phyloP scores from a whole-genome alignment of 1,140 invertebrate genomes.

The Lerema accius region DNA sequence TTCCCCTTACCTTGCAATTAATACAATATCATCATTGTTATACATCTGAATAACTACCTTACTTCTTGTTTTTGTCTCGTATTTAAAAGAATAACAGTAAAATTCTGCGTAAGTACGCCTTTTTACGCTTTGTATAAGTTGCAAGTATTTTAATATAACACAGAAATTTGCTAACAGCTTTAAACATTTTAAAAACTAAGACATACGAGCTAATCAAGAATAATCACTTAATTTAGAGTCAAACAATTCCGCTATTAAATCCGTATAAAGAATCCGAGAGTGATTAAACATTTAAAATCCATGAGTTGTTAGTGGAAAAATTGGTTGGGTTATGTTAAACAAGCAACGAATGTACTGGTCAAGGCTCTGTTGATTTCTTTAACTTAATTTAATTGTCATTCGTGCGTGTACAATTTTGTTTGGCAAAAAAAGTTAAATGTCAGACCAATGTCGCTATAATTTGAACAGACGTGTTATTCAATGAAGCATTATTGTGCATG shows the following conservation, averaged over 20 bases:
- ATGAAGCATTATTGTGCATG: background rate
- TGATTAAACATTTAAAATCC: too few relatives aligned
- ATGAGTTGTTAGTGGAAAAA: conserved; percentile 8
- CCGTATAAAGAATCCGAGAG: too few relatives aligned
- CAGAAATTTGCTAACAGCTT: too few relatives aligned
- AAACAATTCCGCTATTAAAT: background rate
- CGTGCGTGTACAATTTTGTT: conserved; percentile 5
- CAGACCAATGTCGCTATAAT: background rate
- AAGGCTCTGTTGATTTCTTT: conserved; percentile 9
- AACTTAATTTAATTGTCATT: conserved; percentile 22
- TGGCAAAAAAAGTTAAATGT: background rate
- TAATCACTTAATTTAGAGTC: too few relatives aligned
- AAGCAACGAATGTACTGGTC: conserved; percentile 13
- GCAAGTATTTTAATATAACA: too few relatives aligned
- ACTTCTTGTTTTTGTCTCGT: background rate
- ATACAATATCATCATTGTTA: conserved; percentile 2
- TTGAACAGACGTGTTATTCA: background rate
- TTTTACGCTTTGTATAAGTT: too few relatives aligned
- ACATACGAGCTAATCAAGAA: too few relatives aligned
- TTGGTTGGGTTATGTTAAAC: conserved; percentile 10
- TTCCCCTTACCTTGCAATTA: conserved; percentile 29
- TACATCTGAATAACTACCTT: conserved; percentile 3
- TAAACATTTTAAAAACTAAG: too few relatives aligned
- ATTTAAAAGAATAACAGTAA: too few relatives aligned
- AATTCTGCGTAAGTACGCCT: too few relatives aligned